Percentiles rank a stretch among this genome's conserved stretches.
These are phyloP conservation scores for Brachystomella parvula DNA, from an alignment of 1,140 invertebrate species.

Conservation along the genomic window DNA sequence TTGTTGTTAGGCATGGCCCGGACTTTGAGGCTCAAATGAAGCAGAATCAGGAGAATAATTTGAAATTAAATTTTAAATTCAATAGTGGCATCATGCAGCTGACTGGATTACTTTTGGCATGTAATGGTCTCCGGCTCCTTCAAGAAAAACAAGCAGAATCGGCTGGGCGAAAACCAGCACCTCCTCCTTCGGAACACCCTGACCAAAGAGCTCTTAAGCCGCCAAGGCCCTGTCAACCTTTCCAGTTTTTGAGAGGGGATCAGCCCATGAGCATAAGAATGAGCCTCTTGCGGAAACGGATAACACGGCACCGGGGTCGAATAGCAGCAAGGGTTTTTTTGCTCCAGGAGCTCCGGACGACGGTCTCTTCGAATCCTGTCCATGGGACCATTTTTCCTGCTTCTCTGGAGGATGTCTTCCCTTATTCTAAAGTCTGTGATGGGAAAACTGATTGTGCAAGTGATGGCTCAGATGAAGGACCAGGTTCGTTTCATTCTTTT, in stretches of 20 bases:
- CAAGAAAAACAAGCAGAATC: too few relatives aligned
- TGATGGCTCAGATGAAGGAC: constrained; percentile 61
- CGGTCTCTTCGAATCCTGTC: neutral
- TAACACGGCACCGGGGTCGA: neutral
- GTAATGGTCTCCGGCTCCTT: too few relatives aligned
- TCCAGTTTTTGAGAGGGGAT: neutral
- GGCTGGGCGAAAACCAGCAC: too few relatives aligned
- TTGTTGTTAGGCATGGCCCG: too few relatives aligned
- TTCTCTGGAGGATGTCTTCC: constrained; percentile 51
- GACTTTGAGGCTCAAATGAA: too few relatives aligned
- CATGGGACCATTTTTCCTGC: constrained; percentile 16
- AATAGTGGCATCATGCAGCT: too few relatives aligned
- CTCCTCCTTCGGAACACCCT: too few relatives aligned
- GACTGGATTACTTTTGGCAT: too few relatives aligned
- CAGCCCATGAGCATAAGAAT: neutral
- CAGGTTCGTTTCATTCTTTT: constrained; percentile 12
- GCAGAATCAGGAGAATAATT: too few relatives aligned
- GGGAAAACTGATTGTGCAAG: constrained; percentile 52
- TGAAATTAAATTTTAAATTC: too few relatives aligned
- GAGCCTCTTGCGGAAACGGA: neutral
- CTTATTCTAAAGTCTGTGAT: constrained; percentile 50
- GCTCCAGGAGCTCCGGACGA: neutral
- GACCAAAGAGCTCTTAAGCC: too few relatives aligned
- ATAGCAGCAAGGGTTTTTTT: neutral
- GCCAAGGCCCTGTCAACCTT: neutral